phyloP scores from a whole-genome alignment of 2,888 invertebrate genomes.

The Eudasyphora cyanicolor region DNA sequence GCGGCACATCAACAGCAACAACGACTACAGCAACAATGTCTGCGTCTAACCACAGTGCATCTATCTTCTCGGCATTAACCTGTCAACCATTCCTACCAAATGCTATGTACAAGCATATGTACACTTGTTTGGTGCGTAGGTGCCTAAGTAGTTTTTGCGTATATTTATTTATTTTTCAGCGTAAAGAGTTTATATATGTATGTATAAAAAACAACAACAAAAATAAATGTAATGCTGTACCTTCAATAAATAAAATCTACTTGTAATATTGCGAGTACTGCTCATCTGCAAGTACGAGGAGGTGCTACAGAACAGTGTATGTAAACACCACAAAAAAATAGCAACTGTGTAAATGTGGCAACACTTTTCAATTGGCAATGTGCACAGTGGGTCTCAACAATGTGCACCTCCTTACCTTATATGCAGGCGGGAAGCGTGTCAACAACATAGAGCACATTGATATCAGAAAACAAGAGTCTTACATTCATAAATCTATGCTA shows the following conservation, averaged over 20 bases:
- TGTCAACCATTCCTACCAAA: too few species aligned
- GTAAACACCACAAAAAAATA: not conserved
- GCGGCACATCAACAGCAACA: slow-evolving; percentile 47
- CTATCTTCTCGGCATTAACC: not conserved
- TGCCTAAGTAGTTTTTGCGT: not conserved
- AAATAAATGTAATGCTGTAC: not conserved
- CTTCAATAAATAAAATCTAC: not conserved
- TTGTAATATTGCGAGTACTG: not conserved
- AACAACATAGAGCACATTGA: too few species aligned
- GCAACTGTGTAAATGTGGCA: too few species aligned
- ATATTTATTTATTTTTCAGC: slow-evolving; percentile 3
- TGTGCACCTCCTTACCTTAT: too few species aligned
- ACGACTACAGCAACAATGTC: slow-evolving; percentile 2
- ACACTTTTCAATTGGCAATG: too few species aligned
- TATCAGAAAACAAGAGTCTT: too few species aligned
- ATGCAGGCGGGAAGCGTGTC: too few species aligned
- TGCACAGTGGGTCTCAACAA: too few species aligned
- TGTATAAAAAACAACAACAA: not conserved
- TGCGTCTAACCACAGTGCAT: not conserved
- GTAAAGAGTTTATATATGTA: not conserved
- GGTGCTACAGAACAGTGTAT: not conserved
- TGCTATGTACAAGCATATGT: not conserved
- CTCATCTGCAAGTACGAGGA: too few species aligned
- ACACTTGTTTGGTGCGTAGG: not conserved
- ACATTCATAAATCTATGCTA: too few species aligned